phyloP scores from a whole-genome alignment of 2,888 invertebrate genomes.

The Rhodophaea formosa region DNA sequence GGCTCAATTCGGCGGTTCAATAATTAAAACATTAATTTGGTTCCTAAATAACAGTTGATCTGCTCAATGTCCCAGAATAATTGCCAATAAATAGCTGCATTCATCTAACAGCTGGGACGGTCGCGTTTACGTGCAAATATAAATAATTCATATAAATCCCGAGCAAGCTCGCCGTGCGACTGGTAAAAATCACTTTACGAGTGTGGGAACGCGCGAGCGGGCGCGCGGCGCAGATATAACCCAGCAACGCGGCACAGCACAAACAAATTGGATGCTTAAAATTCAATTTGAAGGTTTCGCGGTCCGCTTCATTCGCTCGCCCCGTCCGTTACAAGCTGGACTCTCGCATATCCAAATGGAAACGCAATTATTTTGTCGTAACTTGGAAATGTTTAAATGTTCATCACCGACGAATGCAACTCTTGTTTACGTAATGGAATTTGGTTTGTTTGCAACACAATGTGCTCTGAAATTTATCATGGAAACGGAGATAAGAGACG shows the following conservation, averaged over 20 bases:
- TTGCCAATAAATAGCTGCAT: slow-evolving; percentile 5
- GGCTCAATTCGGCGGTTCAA: too few species aligned
- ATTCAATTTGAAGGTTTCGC: slow-evolving; percentile 81
- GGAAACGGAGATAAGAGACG: background rate
- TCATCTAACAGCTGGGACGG: slow-evolving; percentile 29
- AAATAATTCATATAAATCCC: slow-evolving; percentile 67
- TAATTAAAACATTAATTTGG: too few species aligned
- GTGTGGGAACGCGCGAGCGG: slow-evolving; percentile 51
- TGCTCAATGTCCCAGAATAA: slow-evolving; percentile 1
- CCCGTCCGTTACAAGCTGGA: slow-evolving; percentile 70
- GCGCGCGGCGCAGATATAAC: slow-evolving; percentile 50
- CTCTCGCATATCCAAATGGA: slow-evolving; percentile 64
- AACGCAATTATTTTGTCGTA: slow-evolving; percentile 68
- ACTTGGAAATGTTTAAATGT: slow-evolving; percentile 56
- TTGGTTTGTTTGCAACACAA: slow-evolving; percentile 38
- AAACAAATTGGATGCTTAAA: slow-evolving; percentile 81
- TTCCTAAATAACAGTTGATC: background rate
- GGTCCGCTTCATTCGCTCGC: slow-evolving; percentile 75
- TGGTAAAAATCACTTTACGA: slow-evolving; percentile 71
- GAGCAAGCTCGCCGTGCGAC: slow-evolving; percentile 45
- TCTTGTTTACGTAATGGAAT: slow-evolving; percentile 37
- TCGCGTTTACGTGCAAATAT: slow-evolving; percentile 37
- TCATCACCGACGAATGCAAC: slow-evolving; percentile 39
- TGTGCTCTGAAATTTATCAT: slow-evolving; percentile 33
- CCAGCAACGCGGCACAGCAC: slow-evolving; percentile 52